phyloP scores from a whole-genome alignment of 2,113 vertebrate genomes.

The Procapra przewalskii region DNA sequence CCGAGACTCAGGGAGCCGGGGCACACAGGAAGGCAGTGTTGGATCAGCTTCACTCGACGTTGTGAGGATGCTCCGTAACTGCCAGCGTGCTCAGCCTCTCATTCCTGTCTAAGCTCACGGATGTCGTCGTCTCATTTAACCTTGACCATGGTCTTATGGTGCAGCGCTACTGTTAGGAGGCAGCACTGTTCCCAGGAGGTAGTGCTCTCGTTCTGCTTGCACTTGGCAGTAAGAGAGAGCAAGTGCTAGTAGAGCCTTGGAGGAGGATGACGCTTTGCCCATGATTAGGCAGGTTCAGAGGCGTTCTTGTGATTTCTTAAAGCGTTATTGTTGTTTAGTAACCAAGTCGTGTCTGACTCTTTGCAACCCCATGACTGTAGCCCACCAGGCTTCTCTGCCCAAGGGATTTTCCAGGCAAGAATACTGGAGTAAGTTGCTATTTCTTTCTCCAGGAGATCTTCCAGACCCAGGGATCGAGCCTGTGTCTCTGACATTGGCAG shows the following conservation, averaged over 20 bases:
- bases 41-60: neutral
- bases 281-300: too few relatives aligned
- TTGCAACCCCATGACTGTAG: neutral
- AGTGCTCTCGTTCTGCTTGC: neutral
- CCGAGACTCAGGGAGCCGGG: neutral
- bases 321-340: neutral
- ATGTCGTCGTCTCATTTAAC: rapidly evolving
- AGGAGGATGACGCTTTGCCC: neutral
- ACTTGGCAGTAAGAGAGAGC: neutral
- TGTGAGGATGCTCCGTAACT: neutral
- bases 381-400: neutral
- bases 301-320: neutral
- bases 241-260: neutral
- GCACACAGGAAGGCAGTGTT: neutral
- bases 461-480: neutral
- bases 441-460: neutral
- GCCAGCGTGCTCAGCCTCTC: too few relatives aligned
- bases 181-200: neutral
- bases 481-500: neutral
- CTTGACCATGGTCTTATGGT: rapidly evolving
- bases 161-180: neutral
- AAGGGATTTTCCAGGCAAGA: neutral
- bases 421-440: neutral
- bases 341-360: neutral
- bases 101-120: rapidly evolving